phyloP scores from a whole-genome alignment of 2,797 vertebrate species.

The Amniataba percoides region DNA sequence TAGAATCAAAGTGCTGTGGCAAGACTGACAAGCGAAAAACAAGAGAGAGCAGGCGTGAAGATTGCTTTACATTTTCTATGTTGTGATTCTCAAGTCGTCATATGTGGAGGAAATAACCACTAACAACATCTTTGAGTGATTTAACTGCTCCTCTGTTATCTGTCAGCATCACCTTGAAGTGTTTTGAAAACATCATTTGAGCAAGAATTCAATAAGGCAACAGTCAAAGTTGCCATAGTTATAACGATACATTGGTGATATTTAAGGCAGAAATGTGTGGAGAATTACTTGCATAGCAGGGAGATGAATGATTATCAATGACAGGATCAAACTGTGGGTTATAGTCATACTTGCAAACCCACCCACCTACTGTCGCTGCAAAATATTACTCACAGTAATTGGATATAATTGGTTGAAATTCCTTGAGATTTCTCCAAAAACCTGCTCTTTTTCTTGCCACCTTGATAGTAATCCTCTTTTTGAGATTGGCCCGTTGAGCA shows the following conservation, averaged over 20 bases:
- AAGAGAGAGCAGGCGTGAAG: neutral
- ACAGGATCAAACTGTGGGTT: slow-evolving; percentile 4
- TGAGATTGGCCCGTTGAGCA: slow-evolving; percentile 49
- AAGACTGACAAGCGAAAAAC: neutral
- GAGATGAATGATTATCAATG: slow-evolving; percentile 13
- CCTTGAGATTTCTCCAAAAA: slow-evolving; percentile 21
- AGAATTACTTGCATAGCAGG: neutral
- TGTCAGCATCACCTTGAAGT: slow-evolving; percentile 45
- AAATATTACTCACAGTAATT: slow-evolving; percentile 20
- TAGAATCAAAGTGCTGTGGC: neutral
- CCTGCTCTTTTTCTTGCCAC: slow-evolving; percentile 27
- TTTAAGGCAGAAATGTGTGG: slow-evolving; percentile 3
- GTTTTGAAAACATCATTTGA: slow-evolving; percentile 28
- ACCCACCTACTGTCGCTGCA: slow-evolving; percentile 2
- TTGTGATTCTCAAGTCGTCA: slow-evolving; percentile 9
- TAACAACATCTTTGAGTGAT: slow-evolving; percentile 22
- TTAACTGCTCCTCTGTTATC: slow-evolving; percentile 33
- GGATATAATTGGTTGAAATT: neutral
- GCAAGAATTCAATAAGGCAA: slow-evolving; percentile 11
- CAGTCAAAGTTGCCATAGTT: neutral
- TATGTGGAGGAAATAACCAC: slow-evolving; percentile 18
- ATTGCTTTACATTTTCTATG: neutral
- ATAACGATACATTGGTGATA: slow-evolving; percentile 11
- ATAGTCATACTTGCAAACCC: slow-evolving; percentile 11
- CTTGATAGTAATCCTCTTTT: slow-evolving; percentile 48